phyloP scores from a whole-genome alignment of 2,113 vertebrate genomes.

The mouse (Mus musculus) region GRCm39 chr3:153270501-153271000 shows the following conservation, averaged over 20 bases:
- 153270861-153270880: no score
- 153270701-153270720: constrained; percentile 58
- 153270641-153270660: constrained; percentile 71
- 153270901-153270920: no score
- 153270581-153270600: constrained; percentile 18
- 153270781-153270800: no score
- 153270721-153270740: constrained; percentile 60
- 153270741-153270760: constrained; percentile 70
- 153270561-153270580: constrained; percentile 53
- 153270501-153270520: constrained; percentile 63
- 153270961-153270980: no score
- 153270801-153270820: no score
- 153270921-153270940: no score
- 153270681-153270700: constrained; percentile 66
- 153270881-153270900: no score
- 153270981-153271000: no score
- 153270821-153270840: no score
- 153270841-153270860: no score
- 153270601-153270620: background rate
- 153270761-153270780: no score
- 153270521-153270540: constrained; percentile 56
- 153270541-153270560: constrained; percentile 79
- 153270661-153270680: constrained; percentile 72
- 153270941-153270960: no score
- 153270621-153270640: background rate